Conservation (phyloP, 1,140 invertebrate species). For the Drosophila baimaii region DNA sequence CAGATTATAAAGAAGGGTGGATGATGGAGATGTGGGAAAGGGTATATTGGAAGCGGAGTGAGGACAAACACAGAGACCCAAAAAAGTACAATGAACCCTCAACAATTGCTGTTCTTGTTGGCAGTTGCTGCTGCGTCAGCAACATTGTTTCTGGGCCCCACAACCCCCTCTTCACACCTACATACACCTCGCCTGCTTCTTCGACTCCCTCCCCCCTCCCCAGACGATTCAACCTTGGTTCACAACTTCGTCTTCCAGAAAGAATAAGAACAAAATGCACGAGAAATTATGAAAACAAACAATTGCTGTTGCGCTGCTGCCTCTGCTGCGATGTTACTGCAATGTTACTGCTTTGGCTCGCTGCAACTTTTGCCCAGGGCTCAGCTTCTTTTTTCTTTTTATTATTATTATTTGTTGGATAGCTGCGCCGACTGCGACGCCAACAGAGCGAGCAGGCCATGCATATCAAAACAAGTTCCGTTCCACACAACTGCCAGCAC, state of each 20-base stretch:
- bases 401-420: too few relatives aligned
- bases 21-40: neutral
- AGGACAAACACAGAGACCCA: slow-evolving; percentile 40
- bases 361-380: slow-evolving; percentile 62
- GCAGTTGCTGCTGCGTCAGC: slow-evolving; percentile 27
- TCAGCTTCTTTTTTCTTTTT: slow-evolving; percentile 22
- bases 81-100: slow-evolving; percentile 76
- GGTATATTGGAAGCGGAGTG: neutral
- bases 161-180: neutral
- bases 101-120: slow-evolving; percentile 44
- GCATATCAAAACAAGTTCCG: slow-evolving; percentile 81
- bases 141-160: slow-evolving; percentile 38
- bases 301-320: slow-evolving; percentile 53
- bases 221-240: neutral
- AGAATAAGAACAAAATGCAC: slow-evolving; percentile 61
- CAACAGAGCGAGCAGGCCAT: slow-evolving; percentile 50
- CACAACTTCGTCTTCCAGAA: slow-evolving; percentile 31
- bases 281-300: slow-evolving; percentile 77
- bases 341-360: slow-evolving; percentile 48
- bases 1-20: slow-evolving; percentile 10
- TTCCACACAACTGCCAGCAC: slow-evolving; percentile 81
- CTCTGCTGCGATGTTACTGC: slow-evolving; percentile 27
- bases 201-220: neutral
- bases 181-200: too few relatives aligned
- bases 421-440: slow-evolving; percentile 30